These are phyloP conservation scores for Troglohyphantes excavatus DNA, from an alignment of 2,888 invertebrate genomes.

Conservation along the genomic window DNA sequence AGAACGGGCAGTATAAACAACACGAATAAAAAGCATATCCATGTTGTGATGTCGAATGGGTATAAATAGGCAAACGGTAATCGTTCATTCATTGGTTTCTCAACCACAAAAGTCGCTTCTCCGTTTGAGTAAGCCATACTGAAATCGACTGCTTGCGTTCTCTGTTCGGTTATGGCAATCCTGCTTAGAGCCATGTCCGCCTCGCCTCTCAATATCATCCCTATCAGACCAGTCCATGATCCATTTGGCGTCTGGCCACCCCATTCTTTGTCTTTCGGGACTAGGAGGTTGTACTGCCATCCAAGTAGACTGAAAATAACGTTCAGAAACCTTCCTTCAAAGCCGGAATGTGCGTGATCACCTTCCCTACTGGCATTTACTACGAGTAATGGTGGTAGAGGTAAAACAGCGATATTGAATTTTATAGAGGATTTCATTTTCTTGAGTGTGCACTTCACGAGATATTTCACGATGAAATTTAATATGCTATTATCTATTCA, in stretches of 20 bases:
- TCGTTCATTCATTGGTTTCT: not conserved
- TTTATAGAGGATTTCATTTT: not conserved
- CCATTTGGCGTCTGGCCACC: slow-evolving; percentile 7
- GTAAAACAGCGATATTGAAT: not conserved
- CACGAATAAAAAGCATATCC: not conserved
- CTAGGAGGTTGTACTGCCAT: not conserved
- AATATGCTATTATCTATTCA: too few species aligned
- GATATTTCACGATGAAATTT: too few species aligned
- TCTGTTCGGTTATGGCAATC: not conserved
- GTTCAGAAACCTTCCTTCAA: slow-evolving; percentile 20
- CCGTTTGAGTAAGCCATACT: not conserved
- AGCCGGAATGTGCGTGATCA: not conserved
- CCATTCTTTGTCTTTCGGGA: slow-evolving; percentile 7
- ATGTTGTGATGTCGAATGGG: not conserved
- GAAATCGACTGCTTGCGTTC: slow-evolving; percentile 12
- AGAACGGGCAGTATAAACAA: not conserved
- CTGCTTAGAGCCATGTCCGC: slow-evolving; percentile 10
- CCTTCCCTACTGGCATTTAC: not conserved
- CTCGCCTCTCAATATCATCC: slow-evolving; percentile 33
- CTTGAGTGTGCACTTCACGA: not conserved
- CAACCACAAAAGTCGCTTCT: not conserved
- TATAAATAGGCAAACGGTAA: slow-evolving; percentile 4
- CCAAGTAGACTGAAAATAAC: not conserved
- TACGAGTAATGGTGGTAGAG: not conserved
- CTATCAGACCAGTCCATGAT: slow-evolving; percentile 35